Evolutionary conservation across 2,888 invertebrate species (phyloP).

Genomic region (Agapetus fuscipes): DNA sequence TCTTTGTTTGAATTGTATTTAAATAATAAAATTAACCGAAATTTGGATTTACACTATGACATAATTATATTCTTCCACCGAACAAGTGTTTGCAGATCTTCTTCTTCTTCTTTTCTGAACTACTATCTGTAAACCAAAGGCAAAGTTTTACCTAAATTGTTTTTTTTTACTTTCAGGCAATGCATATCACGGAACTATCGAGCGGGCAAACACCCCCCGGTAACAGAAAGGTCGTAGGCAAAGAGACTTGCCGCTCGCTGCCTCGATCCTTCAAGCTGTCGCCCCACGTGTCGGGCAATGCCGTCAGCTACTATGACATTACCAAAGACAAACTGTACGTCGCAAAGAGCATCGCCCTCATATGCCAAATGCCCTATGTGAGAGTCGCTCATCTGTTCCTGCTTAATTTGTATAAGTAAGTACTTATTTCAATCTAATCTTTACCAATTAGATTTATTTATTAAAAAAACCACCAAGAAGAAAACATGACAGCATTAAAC

Average conservation of each 20-base stretch:
- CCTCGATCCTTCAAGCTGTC: constrained; percentile 84
- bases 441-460: too few species aligned
- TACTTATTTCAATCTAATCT: constrained; percentile 8
- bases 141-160: not conserved
- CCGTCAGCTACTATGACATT: constrained; percentile 83
- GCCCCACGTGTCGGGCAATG: constrained; percentile 64
- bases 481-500: too few species aligned
- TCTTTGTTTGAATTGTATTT: too few species aligned
- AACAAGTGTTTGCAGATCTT: too few species aligned
- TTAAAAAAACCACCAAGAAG: too few species aligned
- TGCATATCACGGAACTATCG: constrained; percentile 84
- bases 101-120: too few species aligned
- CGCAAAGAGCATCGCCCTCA: constrained; percentile 88
- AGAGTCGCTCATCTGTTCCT: constrained; percentile 80
- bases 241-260: constrained; percentile 73
- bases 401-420: constrained; percentile 75
- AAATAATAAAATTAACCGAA: too few species aligned
- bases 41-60: too few species aligned
- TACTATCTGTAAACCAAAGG: too few species aligned
- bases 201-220: constrained; percentile 64
- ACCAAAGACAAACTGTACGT: constrained; percentile 91
- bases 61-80: too few species aligned
- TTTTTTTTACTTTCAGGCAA: constrained; percentile 48
- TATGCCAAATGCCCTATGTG: constrained; percentile 86
- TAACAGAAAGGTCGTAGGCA: constrained; percentile 45